Evolutionary conservation across 2,888 invertebrate species (phyloP).

Genomic region (Ormyrus nitidulus): DNA sequence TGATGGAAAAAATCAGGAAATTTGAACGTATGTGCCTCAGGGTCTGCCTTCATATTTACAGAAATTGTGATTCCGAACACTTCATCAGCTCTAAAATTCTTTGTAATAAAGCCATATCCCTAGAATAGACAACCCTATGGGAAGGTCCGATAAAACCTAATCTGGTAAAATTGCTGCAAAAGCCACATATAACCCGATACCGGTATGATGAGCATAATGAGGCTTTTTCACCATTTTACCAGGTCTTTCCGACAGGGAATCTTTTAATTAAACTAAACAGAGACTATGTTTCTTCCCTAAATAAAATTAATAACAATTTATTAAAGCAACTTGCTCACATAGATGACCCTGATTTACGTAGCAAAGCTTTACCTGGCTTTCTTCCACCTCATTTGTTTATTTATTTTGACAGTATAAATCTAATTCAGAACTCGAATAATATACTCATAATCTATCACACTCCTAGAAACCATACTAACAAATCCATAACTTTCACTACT

Average conservation of each 20-base stretch:
- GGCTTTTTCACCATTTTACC: too few relatives aligned
- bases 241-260: too few relatives aligned
- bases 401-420: background rate
- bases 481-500: background rate
- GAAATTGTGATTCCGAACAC: background rate
- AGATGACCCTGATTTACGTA: too few relatives aligned
- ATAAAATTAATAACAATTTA: background rate
- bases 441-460: background rate
- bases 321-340: background rate
- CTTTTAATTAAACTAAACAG: conserved; percentile 1
- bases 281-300: conserved; percentile 6
- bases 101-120: conserved; percentile 1
- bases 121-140: conserved; percentile 22
- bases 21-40: conserved; percentile 14
- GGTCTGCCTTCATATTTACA: background rate
- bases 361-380: background rate
- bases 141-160: too few relatives aligned
- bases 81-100: background rate
- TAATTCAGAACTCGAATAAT: background rate
- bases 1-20: conserved; percentile 21
- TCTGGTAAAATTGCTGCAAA: too few relatives aligned
- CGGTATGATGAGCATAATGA: too few relatives aligned
- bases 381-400: background rate
- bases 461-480: background rate
- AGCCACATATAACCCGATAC: too few relatives aligned